phyloP scores from a whole-genome alignment of 2,113 vertebrate species.

The Etia nguti region DNA sequence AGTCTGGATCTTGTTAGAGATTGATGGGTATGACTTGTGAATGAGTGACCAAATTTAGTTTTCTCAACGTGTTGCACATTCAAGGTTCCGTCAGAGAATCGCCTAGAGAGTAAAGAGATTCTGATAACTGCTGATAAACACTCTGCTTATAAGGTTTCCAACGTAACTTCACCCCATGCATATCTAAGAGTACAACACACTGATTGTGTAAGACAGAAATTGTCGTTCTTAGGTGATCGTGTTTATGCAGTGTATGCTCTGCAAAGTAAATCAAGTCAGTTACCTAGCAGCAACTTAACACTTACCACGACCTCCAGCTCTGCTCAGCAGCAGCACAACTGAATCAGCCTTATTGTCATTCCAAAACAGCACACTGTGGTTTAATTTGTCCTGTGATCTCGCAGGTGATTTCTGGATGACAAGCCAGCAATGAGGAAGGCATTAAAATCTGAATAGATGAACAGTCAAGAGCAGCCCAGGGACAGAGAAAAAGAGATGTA shows the following conservation, averaged over 20 bases:
- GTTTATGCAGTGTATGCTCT: not conserved
- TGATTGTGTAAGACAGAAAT: not conserved
- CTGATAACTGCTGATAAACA: not conserved
- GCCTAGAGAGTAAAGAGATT: not conserved
- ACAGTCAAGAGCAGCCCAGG: not conserved
- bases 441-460: conserved; percentile 18
- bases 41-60: not conserved
- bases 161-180: not conserved
- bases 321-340: not conserved
- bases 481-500: not conserved
- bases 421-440: not conserved
- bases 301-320: not conserved
- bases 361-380: not conserved
- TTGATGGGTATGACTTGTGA: not conserved
- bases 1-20: not conserved
- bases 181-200: not conserved
- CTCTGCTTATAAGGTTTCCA: not conserved
- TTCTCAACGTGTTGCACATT: not conserved
- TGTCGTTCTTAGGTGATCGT: not conserved
- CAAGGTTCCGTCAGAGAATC: not conserved
- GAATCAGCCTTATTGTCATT: conserved; percentile 23
- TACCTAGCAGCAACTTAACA: conserved; percentile 22
- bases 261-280: conserved; percentile 2
- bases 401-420: conserved; percentile 6
- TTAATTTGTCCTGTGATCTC: conserved; percentile 26